Conservation (phyloP, 2,113 vertebrate genomes). For the Hippocampus barbouri region DNA sequence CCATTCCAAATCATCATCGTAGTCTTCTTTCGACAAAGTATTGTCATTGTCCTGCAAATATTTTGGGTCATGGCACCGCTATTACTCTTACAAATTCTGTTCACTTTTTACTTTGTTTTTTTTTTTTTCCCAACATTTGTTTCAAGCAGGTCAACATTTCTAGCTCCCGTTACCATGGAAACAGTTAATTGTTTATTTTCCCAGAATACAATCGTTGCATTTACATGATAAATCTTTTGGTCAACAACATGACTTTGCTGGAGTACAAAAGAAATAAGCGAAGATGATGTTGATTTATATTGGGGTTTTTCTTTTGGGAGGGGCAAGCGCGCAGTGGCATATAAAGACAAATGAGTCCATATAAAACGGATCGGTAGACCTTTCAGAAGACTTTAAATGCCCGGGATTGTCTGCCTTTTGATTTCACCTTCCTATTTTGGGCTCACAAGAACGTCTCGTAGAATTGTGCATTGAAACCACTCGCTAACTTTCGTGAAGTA, state of each 20-base stretch:
- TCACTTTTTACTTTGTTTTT: constrained; percentile 33
- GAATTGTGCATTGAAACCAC: too few species aligned
- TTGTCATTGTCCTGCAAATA: not conserved
- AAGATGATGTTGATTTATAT: too few species aligned
- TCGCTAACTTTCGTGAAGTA: too few species aligned
- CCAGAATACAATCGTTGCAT: not conserved
- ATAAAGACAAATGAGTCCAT: too few species aligned
- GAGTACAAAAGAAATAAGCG: not conserved
- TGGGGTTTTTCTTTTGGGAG: too few species aligned
- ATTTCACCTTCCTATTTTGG: too few species aligned
- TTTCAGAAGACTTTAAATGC: too few species aligned
- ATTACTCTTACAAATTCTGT: constrained; percentile 10
- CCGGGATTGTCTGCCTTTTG: too few species aligned
- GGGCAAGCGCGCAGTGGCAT: too few species aligned
- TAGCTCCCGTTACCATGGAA: constrained; percentile 68
- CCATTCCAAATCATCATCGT: constrained; percentile 7
- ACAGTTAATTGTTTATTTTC: constrained; percentile 22
- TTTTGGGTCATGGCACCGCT: not conserved
- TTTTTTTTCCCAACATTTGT: constrained; percentile 22
- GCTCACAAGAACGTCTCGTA: too few species aligned
- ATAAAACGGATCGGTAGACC: too few species aligned
- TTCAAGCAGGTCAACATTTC: constrained; percentile 19
- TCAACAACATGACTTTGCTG: not conserved
- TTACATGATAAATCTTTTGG: not conserved
- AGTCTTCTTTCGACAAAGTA: not conserved